Evolutionary conservation across 2,113 vertebrate species (phyloP).

Genomic region (Myrmophylax atrothorax): DNA sequence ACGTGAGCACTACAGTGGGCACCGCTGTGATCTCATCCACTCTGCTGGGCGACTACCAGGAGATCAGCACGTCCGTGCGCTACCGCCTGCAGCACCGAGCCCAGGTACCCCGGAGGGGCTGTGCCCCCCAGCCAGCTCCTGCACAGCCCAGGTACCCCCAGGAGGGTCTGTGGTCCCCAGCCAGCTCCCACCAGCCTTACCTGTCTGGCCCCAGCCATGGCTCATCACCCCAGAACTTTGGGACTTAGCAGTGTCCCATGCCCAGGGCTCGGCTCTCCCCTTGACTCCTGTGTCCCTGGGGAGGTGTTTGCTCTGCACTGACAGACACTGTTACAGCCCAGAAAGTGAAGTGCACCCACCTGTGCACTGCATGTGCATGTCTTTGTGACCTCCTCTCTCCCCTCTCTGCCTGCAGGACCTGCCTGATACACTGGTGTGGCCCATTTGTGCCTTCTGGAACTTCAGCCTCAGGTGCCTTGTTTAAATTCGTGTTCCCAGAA

Average conservation of each 20-base stretch:
- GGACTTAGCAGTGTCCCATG: neutral
- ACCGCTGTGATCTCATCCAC: conserved; percentile 86
- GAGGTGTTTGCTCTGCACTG: neutral
- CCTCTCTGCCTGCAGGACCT: conserved; percentile 34
- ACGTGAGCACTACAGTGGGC: conserved; percentile 76
- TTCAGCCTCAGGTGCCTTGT: conserved; percentile 73
- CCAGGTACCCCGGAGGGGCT: neutral
- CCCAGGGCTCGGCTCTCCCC: neutral
- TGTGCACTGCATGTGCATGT: rapidly evolving
- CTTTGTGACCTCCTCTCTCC: neutral
- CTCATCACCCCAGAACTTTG: neutral
- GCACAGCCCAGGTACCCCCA: neutral
- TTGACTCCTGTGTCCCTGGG: neutral
- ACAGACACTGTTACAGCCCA: neutral
- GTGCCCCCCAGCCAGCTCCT: neutral
- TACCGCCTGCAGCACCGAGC: conserved; percentile 80
- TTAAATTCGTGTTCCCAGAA: neutral
- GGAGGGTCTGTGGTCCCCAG: rapidly evolving
- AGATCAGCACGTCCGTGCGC: conserved; percentile 78
- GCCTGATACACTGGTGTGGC: conserved; percentile 59
- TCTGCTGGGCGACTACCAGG: conserved; percentile 74
- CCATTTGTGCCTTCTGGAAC: conserved; percentile 92
- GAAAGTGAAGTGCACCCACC: neutral
- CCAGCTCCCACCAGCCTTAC: rapidly evolving
- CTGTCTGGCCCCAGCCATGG: neutral